phyloP scores from a whole-genome alignment of 2,113 vertebrate species.

The Ciconia boyciana region DNA sequence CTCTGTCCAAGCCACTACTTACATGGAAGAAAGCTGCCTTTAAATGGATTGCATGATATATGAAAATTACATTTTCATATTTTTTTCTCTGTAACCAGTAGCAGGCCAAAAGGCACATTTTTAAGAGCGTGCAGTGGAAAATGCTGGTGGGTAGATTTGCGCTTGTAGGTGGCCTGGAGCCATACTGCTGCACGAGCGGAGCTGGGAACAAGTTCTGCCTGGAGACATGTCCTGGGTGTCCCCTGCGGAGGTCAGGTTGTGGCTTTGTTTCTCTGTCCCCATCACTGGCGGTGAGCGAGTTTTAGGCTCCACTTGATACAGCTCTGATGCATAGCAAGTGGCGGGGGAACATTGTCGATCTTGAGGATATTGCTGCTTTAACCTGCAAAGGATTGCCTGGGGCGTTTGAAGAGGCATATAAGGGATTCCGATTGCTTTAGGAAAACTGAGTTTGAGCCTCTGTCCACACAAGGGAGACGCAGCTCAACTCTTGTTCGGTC shows the following conservation, averaged over 20 bases:
- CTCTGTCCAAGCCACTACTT: background rate
- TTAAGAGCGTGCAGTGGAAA: background rate
- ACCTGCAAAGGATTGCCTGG: background rate
- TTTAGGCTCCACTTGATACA: background rate
- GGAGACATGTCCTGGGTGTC: rapidly evolving
- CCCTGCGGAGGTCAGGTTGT: background rate
- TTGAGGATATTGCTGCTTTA: background rate
- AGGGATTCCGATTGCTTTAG: background rate
- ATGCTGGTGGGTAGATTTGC: background rate
- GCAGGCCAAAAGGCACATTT: background rate
- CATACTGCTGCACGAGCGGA: rapidly evolving
- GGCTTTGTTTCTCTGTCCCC: background rate
- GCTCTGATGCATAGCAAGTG: background rate
- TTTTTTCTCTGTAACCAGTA: background rate
- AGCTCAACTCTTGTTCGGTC: background rate
- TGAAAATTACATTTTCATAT: background rate
- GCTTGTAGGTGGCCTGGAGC: background rate
- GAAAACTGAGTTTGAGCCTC: background rate
- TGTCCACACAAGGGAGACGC: background rate
- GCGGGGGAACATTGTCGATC: rapidly evolving
- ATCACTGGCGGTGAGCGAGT: background rate
- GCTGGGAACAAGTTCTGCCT: background rate
- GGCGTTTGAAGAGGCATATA: background rate
- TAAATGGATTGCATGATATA: background rate
- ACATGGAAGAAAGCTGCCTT: background rate